Percentiles rank a stretch among this genome's conserved stretches.
Conservation (phyloP, 35 echinoderm and acorn worm species). For the Heliocidaris erythrogramma region DNA sequence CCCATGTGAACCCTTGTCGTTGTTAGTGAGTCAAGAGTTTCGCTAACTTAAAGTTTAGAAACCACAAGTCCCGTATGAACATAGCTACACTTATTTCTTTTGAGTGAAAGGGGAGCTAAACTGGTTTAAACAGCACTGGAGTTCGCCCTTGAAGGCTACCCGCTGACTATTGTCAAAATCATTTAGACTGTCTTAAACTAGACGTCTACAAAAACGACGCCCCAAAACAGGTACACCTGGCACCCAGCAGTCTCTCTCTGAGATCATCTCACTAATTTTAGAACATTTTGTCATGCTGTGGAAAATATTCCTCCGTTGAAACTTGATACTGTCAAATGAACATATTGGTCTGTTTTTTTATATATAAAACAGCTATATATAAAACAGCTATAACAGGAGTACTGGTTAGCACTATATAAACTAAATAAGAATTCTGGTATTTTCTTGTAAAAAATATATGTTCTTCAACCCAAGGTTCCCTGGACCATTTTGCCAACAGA, state of each 20-base stretch:
- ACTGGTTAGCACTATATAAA: no score
- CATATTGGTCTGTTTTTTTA: background rate
- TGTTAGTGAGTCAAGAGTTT: no score
- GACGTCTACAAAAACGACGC: background rate
- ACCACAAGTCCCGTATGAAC: no score
- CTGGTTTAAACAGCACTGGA: background rate
- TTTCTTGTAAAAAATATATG: no score
- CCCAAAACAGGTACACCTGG: background rate
- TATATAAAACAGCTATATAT: no score
- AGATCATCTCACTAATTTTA: constrained; percentile 1
- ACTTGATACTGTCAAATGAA: background rate
- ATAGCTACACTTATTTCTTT: background rate
- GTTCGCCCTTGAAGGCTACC: background rate
- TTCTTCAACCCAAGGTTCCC: no score
- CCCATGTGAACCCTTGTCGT: no score
- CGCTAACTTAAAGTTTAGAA: no score
- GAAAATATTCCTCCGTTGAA: background rate
- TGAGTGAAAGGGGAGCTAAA: background rate
- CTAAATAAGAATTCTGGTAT: no score
- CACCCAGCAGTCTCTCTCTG: background rate
- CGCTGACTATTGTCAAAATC: background rate
- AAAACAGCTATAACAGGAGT: no score
- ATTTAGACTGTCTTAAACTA: background rate
- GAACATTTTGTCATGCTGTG: constrained; percentile 9
- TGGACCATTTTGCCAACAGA: no score